phyloP scores from a whole-genome alignment of 2,113 vertebrate species.

The Tachuris rubrigastra region DNA sequence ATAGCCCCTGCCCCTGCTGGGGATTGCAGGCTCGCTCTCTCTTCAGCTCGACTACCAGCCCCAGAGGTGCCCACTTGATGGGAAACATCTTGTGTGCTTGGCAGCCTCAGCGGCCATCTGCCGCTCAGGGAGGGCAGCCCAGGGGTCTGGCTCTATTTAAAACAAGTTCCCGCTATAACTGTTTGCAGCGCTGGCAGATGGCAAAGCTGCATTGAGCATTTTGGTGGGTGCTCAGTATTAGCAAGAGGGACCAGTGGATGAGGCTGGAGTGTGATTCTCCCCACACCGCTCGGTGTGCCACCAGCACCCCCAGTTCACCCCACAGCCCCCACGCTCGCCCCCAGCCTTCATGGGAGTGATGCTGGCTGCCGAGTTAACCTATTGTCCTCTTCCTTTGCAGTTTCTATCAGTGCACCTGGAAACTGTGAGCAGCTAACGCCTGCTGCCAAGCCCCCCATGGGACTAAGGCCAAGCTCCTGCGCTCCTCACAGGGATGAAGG shows the following conservation, averaged over 20 bases:
- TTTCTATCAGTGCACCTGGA: not conserved
- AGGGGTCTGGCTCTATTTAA: not conserved
- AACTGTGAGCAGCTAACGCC: not conserved
- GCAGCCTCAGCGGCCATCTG: slow-evolving; percentile 21
- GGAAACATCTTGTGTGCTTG: slow-evolving; percentile 36
- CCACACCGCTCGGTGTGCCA: fast-evolving
- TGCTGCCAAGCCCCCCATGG: slow-evolving; percentile 40
- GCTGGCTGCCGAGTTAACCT: not conserved
- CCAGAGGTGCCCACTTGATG: slow-evolving; percentile 33
- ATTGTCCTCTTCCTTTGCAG: slow-evolving; percentile 32
- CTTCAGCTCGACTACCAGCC: not conserved
- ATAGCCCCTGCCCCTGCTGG: not conserved
- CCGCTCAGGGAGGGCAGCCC: not conserved
- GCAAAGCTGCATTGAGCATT: not conserved
- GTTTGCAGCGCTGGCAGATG: not conserved
- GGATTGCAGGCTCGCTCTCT: not conserved
- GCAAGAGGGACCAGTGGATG: not conserved
- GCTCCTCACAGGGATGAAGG: slow-evolving; percentile 80
- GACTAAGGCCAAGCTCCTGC: slow-evolving; percentile 55
- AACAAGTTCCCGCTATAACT: not conserved
- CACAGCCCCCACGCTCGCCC: fast-evolving
- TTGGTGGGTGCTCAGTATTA: fast-evolving
- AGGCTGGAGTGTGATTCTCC: not conserved
- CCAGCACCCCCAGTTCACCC: not conserved
- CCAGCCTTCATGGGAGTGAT: fast-evolving